Conservation (phyloP, 1,140 invertebrate species). For the Triops longicaudatus region DNA sequence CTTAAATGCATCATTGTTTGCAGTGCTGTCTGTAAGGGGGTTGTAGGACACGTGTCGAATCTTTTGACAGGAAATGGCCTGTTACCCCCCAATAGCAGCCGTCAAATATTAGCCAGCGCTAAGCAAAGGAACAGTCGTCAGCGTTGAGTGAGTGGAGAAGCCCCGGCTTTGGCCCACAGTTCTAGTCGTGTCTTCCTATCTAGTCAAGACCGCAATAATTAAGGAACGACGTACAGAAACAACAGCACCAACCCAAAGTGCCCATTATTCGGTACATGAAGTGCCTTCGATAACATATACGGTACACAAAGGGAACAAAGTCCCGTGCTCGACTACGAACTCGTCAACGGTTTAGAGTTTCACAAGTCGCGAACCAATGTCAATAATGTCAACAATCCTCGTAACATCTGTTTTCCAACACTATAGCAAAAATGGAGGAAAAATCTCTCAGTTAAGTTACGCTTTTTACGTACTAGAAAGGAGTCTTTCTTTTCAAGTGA, state of each 20-base stretch:
- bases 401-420: no score
- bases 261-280: neutral
- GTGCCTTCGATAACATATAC: neutral
- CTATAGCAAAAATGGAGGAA: no score
- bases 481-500: no score
- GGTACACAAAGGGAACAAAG: no score
- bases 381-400: no score
- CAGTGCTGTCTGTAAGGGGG: neutral
- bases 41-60: neutral
- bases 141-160: neutral
- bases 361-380: no score
- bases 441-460: no score
- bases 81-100: neutral
- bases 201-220: neutral
- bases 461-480: no score
- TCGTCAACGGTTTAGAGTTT: no score
- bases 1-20: neutral
- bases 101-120: neutral
- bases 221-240: neutral
- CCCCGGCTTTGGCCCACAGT: neutral
- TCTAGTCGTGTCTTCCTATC: no score
- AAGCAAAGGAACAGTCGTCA: neutral
- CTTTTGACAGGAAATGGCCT: conserved; percentile 6
- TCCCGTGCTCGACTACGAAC: no score
- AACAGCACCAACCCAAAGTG: neutral